Percentiles rank a stretch among this genome's conserved stretches.
Conservation (phyloP, 2,797 vertebrate genomes). For the Myotis daubentonii region DNA sequence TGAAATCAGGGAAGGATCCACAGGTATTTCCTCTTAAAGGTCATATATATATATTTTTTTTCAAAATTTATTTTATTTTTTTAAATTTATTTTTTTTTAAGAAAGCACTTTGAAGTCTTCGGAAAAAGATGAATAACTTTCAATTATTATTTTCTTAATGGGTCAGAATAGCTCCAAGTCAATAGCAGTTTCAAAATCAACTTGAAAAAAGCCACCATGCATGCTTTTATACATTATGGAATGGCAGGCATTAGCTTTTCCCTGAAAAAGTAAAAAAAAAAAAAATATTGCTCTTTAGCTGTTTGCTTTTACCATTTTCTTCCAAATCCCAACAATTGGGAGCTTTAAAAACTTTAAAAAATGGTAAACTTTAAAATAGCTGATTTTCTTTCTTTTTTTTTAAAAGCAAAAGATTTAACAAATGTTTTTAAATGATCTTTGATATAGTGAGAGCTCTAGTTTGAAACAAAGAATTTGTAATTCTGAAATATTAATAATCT, state of each 20-base stretch:
- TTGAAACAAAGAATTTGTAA: neutral
- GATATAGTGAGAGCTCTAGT: neutral
- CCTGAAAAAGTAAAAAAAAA: neutral
- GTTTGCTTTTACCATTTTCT: neutral
- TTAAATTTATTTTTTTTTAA: conserved; percentile 8
- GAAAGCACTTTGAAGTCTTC: conserved; percentile 1
- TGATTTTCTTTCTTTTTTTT: neutral
- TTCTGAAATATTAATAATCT: neutral
- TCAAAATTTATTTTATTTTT: too few relatives aligned
- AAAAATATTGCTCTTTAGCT: neutral
- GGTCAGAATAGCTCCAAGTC: conserved; percentile 31
- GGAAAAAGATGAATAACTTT: conserved; percentile 26
- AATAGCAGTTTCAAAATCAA: conserved; percentile 16
- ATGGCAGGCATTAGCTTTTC: neutral
- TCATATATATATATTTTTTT: too few relatives aligned
- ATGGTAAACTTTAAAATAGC: neutral
- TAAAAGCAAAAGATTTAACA: neutral
- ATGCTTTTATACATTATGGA: neutral
- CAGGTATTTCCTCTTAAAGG: neutral
- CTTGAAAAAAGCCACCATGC: neutral
- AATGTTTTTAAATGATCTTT: neutral
- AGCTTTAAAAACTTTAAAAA: conserved; percentile 25
- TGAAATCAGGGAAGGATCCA: conserved; percentile 5
- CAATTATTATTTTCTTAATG: conserved; percentile 48
- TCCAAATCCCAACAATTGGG: neutral